These are phyloP conservation scores for Acipenser ruthenus DNA, from an alignment of 2,797 vertebrate species.

Conservation along the genomic window DNA sequence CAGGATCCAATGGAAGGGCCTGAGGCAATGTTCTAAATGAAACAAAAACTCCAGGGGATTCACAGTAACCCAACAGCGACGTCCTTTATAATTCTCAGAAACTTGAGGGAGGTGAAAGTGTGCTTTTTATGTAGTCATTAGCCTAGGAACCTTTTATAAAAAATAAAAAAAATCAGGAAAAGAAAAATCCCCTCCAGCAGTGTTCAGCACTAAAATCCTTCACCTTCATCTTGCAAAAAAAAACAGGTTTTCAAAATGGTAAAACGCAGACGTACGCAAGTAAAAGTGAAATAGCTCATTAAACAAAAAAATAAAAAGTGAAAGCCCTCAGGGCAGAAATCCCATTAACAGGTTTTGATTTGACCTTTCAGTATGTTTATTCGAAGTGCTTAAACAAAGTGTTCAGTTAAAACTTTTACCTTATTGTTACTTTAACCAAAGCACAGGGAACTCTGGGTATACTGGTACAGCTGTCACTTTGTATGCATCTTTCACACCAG, in stretches of 20 bases:
- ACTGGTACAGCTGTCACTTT: too few species aligned
- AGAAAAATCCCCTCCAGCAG: slow-evolving; percentile 13
- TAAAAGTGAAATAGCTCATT: background rate
- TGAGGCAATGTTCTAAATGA: slow-evolving; percentile 73
- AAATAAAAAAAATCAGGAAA: slow-evolving; percentile 10
- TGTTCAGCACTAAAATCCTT: slow-evolving; percentile 24
- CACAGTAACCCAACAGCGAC: slow-evolving; percentile 53
- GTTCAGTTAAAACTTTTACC: slow-evolving; percentile 18
- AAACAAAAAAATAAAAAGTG: background rate
- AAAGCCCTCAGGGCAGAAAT: background rate
- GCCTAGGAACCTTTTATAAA: slow-evolving; percentile 32
- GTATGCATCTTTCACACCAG: too few species aligned
- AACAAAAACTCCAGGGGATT: slow-evolving; percentile 72
- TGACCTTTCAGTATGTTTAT: background rate
- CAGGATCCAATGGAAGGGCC: slow-evolving; percentile 61
- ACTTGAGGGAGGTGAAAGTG: slow-evolving; percentile 48
- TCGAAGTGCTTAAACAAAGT: slow-evolving; percentile 8
- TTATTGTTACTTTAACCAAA: slow-evolving; percentile 15
- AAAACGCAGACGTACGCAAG: background rate
- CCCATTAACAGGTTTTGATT: background rate
- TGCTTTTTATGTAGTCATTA: slow-evolving; percentile 41
- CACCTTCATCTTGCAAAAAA: slow-evolving; percentile 22
- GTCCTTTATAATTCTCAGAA: slow-evolving; percentile 60
- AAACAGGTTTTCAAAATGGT: background rate
- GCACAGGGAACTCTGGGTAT: slow-evolving; percentile 14